Percentiles rank a stretch among this genome's conserved stretches.
Evolutionary conservation across 2,113 vertebrate species (phyloP).

Genomic region (Pangasianodon hypophthalmus): DNA sequence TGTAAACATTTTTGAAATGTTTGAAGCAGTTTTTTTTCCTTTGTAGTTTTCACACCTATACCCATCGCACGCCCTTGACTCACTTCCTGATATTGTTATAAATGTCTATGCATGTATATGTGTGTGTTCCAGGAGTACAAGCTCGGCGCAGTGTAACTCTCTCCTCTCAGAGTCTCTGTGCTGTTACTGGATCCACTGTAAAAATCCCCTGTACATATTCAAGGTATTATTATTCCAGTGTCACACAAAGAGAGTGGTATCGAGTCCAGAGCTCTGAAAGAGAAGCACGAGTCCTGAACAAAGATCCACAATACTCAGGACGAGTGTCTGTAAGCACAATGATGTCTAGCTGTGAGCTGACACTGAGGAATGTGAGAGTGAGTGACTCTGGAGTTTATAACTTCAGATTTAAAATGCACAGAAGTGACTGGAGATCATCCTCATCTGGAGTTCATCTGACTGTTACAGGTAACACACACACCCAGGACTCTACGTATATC

Average conservation of each 20-base stretch:
- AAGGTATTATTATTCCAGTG: neutral
- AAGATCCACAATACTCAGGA: neutral
- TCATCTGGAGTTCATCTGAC: too few species aligned
- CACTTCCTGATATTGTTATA: too few species aligned
- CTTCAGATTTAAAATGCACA: too few species aligned
- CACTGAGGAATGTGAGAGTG: neutral
- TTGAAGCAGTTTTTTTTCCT: too few species aligned
- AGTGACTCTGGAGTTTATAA: too few species aligned
- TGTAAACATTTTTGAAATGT: too few species aligned
- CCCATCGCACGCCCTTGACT: too few species aligned
- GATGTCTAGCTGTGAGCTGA: neutral
- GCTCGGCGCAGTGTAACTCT: neutral
- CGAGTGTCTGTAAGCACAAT: neutral
- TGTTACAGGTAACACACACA: too few species aligned
- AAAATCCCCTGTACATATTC: neutral
- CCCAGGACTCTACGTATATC: too few species aligned
- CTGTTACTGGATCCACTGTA: constrained; percentile 33
- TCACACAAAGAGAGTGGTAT: constrained; percentile 6
- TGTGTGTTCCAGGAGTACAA: constrained; percentile 15
- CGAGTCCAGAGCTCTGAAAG: neutral
- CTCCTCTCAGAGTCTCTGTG: constrained; percentile 7
- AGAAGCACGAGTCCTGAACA: neutral
- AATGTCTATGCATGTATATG: neutral
- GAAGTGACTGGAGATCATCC: too few species aligned
- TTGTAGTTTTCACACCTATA: too few species aligned